Evolutionary conservation across 1,140 invertebrate species (phyloP).

Genomic region (Ridgeia piscesae): DNA sequence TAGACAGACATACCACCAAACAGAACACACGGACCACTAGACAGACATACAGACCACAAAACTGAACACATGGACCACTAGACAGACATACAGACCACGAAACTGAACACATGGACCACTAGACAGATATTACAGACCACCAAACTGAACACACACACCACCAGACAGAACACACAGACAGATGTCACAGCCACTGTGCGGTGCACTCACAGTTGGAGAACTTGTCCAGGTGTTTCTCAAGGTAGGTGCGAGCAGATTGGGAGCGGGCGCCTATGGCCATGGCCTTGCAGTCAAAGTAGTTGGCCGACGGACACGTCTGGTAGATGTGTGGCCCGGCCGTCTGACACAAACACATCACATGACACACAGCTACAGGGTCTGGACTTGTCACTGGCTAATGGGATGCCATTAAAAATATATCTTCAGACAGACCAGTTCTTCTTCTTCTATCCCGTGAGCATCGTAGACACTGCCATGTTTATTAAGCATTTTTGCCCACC

Average conservation of each 20-base stretch:
- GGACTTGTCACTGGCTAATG: neutral
- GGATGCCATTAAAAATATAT: too few species aligned
- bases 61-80: neutral
- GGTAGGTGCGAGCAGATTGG: constrained; percentile 94
- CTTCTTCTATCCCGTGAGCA: too few species aligned
- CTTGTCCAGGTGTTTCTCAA: constrained; percentile 85
- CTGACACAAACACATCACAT: constrained; percentile 57
- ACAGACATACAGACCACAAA: too few species aligned
- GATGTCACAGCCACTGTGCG: neutral
- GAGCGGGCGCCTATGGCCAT: constrained; percentile 99
- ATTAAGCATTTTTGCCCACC: neutral
- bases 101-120: neutral
- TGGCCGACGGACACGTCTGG: constrained; percentile 97
- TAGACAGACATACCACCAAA: neutral
- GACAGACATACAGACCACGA: neutral
- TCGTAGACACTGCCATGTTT: neutral
- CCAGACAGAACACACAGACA: neutral
- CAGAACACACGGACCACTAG: neutral
- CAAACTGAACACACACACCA: neutral
- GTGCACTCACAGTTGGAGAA: constrained; percentile 67
- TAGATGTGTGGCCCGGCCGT: constrained; percentile 93
- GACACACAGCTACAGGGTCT: neutral
- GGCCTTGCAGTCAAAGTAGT: constrained; percentile 95
- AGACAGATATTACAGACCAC: neutral
- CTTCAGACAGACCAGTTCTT: too few species aligned